A percentile compares a stretch with the other conserved stretches of the same genome.
Evolutionary conservation across 2,113 vertebrate species (phyloP).

Genomic region (Macaca mulatta): DNA sequence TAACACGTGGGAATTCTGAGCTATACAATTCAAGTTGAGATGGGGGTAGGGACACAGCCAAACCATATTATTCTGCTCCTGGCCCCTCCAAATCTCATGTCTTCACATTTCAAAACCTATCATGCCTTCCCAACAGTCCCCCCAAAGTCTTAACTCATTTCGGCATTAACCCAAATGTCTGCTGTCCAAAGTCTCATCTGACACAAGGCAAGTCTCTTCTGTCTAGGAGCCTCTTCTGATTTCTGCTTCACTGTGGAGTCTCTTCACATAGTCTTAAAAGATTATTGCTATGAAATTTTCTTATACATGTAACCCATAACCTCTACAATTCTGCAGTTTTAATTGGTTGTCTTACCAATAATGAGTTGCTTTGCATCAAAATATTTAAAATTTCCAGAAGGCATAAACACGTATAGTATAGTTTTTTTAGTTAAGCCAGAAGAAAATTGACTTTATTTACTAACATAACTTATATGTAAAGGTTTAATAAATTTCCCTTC

Average conservation of each 20-base stretch:
- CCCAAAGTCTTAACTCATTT: no score
- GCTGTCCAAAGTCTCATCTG: no score
- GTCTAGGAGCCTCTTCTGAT: neutral
- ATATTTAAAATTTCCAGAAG: neutral
- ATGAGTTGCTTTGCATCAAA: neutral
- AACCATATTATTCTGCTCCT: no score
- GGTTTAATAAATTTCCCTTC: neutral
- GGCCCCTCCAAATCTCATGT: no score
- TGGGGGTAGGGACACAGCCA: no score
- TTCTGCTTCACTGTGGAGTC: neutral
- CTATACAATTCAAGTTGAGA: no score
- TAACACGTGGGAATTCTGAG: no score
- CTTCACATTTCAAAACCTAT: no score
- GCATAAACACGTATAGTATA: neutral
- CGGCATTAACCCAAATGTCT: no score
- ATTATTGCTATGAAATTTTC: neutral
- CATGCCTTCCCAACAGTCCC: no score
- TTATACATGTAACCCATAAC: neutral
- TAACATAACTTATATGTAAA: neutral
- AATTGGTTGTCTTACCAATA: neutral
- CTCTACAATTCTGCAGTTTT: neutral
- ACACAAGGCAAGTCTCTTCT: no score
- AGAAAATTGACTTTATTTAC: neutral
- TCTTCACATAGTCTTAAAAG: neutral
- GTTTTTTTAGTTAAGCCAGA: neutral